phyloP scores from a whole-genome alignment of 1,140 invertebrate species.

The Trichogramma pretiosum region DNA sequence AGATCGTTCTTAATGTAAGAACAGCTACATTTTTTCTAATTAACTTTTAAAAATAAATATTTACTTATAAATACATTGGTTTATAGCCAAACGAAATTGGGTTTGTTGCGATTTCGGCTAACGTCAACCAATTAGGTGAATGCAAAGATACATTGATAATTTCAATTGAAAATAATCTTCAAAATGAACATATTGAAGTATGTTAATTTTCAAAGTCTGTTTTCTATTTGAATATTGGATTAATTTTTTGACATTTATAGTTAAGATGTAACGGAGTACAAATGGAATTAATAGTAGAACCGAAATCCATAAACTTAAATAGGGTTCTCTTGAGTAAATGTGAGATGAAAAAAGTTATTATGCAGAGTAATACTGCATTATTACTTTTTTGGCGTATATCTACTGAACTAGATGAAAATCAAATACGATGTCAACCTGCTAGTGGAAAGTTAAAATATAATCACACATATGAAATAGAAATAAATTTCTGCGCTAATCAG shows the following conservation, averaged over 20 bases:
- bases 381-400: slow-evolving; percentile 25
- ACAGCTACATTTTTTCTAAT: not conserved
- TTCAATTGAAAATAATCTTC: slow-evolving; percentile 28
- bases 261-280: slow-evolving; percentile 23
- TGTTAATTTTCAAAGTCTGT: no score
- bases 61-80: not conserved
- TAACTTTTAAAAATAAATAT: not conserved
- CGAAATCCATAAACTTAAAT: slow-evolving; percentile 26
- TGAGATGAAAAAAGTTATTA: slow-evolving; percentile 16
- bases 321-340: slow-evolving; percentile 23
- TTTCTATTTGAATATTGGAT: no score
- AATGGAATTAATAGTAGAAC: slow-evolving; percentile 25
- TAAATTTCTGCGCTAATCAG: slow-evolving; percentile 22
- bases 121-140: slow-evolving; percentile 19
- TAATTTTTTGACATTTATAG: slow-evolving; percentile 14
- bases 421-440: slow-evolving; percentile 20
- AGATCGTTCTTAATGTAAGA: slow-evolving; percentile 22
- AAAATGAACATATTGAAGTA: no score
- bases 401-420: slow-evolving; percentile 10
- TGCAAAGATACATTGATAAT: slow-evolving; percentile 22
- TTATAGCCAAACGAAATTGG: slow-evolving; percentile 16
- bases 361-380: slow-evolving; percentile 25
- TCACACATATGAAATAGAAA: slow-evolving; percentile 18
- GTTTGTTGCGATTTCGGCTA: slow-evolving; percentile 23
- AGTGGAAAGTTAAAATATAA: slow-evolving; percentile 17